Conservation (phyloP, 2,888 invertebrate species). For the Arctia plantaginis region DNA sequence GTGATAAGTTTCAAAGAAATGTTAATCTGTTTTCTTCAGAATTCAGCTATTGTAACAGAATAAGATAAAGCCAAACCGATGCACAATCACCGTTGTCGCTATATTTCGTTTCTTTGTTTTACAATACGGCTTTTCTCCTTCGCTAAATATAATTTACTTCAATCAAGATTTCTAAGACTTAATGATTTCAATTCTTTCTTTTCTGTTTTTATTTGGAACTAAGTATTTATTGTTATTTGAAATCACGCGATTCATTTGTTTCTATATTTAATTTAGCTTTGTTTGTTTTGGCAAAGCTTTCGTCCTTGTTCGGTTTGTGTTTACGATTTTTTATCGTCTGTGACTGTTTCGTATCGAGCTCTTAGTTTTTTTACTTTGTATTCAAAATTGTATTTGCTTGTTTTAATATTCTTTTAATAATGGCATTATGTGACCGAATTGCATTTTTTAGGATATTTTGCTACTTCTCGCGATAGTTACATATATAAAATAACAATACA, state of each 20-base stretch:
- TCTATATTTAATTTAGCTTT: neutral
- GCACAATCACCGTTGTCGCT: neutral
- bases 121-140: neutral
- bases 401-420: too few species aligned
- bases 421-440: too few species aligned
- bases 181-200: neutral
- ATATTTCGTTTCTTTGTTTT: neutral
- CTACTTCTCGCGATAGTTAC: too few species aligned
- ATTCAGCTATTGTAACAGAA: neutral
- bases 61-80: neutral
- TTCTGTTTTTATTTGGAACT: neutral
- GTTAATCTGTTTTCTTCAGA: neutral
- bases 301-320: constrained; percentile 6
- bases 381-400: neutral
- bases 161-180: constrained; percentile 2
- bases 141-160: neutral
- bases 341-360: neutral
- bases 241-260: constrained; percentile 13
- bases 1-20: neutral
- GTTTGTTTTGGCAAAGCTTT: constrained; percentile 1
- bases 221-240: neutral
- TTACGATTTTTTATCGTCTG: neutral
- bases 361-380: neutral
- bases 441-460: too few species aligned
- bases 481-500: too few species aligned